These are phyloP conservation scores for Drosophila watanabei DNA, from an alignment of 1,140 invertebrate species.

Conservation along the genomic window DNA sequence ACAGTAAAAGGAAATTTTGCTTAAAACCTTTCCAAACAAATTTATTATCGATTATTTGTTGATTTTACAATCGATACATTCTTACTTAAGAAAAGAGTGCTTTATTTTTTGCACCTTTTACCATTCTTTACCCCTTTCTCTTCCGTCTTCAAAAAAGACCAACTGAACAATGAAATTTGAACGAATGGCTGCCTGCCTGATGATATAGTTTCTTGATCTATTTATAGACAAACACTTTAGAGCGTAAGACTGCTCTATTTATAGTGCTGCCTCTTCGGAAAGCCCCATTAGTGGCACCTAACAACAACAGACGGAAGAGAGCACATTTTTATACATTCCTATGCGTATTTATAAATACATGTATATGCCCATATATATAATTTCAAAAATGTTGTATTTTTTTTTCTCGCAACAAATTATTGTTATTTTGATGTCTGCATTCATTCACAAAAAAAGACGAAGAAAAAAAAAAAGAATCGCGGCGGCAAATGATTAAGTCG, in stretches of 20 bases:
- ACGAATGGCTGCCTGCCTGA: background rate
- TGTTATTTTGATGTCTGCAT: conserved; percentile 82
- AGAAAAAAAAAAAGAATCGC: conserved; percentile 20
- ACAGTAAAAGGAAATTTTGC: no score
- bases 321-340: conserved; percentile 13
- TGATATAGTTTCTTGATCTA: conserved; percentile 32
- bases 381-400: conserved; percentile 58
- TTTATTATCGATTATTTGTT: no score
- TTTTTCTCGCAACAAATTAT: conserved; percentile 67
- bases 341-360: conserved; percentile 19
- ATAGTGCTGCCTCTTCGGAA: conserved; percentile 4
- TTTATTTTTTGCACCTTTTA: conserved; percentile 1
- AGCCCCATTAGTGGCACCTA: background rate
- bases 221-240: conserved; percentile 16
- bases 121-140: background rate
- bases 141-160: background rate
- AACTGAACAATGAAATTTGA: conserved; percentile 8
- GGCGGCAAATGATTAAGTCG: conserved; percentile 33
- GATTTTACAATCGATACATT: background rate
- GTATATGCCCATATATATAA: conserved; percentile 18
- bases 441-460: conserved; percentile 67
- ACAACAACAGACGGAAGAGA: background rate
- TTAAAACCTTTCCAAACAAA: no score
- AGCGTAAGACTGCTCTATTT: conserved; percentile 29
- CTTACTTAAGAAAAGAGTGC: no score